A percentile compares a stretch with the other conserved stretches of the same genome.
phyloP scores from a whole-genome alignment of 2,113 vertebrate genomes.

The Montifringilla adamsi region DNA sequence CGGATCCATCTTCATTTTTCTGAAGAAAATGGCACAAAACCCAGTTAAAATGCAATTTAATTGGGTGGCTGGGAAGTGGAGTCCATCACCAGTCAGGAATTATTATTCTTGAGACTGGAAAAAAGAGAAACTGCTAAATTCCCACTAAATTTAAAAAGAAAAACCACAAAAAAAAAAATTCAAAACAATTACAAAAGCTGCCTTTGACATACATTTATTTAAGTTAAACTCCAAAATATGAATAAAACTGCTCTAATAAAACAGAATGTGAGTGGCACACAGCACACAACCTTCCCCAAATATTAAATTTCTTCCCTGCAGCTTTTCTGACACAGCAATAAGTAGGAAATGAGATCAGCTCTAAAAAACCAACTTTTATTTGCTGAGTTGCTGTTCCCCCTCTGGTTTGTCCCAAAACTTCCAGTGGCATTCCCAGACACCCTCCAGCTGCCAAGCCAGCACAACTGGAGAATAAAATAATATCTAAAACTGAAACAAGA shows the following conservation, averaged over 20 bases:
- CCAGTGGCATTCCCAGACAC: too few species aligned
- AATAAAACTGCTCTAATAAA: not conserved
- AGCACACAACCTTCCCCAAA: not conserved
- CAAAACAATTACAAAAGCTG: not conserved
- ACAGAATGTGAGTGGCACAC: not conserved
- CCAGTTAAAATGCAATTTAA: not conserved
- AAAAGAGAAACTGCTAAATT: not conserved
- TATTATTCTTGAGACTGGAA: not conserved
- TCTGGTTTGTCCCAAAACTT: not conserved
- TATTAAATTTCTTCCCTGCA: not conserved
- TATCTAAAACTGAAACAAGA: fast-evolving
- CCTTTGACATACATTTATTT: not conserved
- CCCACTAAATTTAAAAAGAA: fast-evolving
- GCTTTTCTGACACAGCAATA: not conserved
- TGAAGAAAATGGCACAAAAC: not conserved
- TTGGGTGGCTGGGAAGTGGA: not conserved
- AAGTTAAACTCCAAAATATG: not conserved
- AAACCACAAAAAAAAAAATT: not conserved
- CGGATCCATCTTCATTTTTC: not conserved
- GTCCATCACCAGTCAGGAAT: not conserved
- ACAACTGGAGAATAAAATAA: not conserved
- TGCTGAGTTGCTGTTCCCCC: not conserved
- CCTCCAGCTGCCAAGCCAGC: not conserved
- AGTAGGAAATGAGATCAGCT: not conserved
- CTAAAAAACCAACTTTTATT: not conserved